Base-by-base conservation (phyloP, 2,888 invertebrate genomes). In the Bombylius discolor region DNA sequence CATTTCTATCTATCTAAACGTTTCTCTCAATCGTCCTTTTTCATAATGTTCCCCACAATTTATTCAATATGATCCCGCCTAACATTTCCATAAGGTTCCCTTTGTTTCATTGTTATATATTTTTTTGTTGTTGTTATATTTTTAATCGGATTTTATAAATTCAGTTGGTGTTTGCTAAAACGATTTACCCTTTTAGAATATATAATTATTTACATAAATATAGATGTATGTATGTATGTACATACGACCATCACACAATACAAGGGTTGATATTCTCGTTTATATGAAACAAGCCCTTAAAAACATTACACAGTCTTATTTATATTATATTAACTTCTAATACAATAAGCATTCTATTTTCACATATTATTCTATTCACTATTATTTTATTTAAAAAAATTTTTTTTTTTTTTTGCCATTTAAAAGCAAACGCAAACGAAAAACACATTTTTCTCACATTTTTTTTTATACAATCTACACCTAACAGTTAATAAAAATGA, bases 111-210 rank as follows among this genome's bases (percentile, higher is more conserved):
- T 42, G 8, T 42, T 11, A 42, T 42, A 7, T 23, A 23, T 23
- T 3, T 42, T 42, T 4, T 11, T 11, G 4, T 42, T 42, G 23
- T 23, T 23, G 23, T 23, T 23, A 23, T 23, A 23, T 42, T 7
- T 55, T 56, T 58, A 58, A 58, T 58, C 51, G 55, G 52, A 51
- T 47, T 55, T 54, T 59, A 58, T 61, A 59, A 59, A 61, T 61
- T 61, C 59, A 59, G 56, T 56, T 51, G 49, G 53, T 56, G 60
- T 60, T 58, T 55, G 54, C 56, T 53, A 47, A 57, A 60, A 52
- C 32, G 53, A 47, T 47, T 39, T 53, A 57, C 56, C 58, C 54
- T 52, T 57, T 51, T 56, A 34, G 60, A 60, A 60, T 60, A 60
- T 55, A 50, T 58, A 60, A 60, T 60, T 60, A 58, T 42, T 36